Base-by-base conservation (phyloP, 1,140 invertebrate genomes). In the Drosophila teissieri region DNA sequence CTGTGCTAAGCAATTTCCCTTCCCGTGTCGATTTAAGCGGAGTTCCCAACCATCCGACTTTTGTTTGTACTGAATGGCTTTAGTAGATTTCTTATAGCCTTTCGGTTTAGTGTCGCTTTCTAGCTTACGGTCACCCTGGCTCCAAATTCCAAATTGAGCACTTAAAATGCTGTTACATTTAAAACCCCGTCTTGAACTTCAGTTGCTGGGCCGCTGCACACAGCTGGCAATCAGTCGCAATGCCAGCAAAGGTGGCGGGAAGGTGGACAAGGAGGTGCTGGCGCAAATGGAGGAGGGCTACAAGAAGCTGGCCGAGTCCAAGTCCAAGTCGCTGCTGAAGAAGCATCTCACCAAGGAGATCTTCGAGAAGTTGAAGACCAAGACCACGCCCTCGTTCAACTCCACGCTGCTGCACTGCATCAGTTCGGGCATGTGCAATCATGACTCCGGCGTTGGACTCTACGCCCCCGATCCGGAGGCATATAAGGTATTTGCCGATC, bases 381-480 rank as follows among this genome's bases (percentile, higher is more conserved):
- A 96, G 93, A 97, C 97, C 91, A 98, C 97, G 4, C 91, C 91
- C 51, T 95, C 94, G 39, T 97, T 97, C 79, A 96, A 96, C 17
- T 98, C 97, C 17, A 96, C 96, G 24, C 94, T 98, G 37, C 93
- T 98, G 70, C 97, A 98, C 93, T 96, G 96, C 80, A 96, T 98
- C 85, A 97, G 98, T 92, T 98, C 97, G 73, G 96, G 97, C 90
- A 90, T 97, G 81, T 96, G 97, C 92, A 97, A 98, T 92, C 94
- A 94, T 60, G 96, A 97, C 92, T 97, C 97, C 51, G 97, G 97
- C 68, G 96, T 98, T 53, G 98, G 98, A 91, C 97, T 99, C 92
- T 99, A 99, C 85, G 98, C 98, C 40, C 97, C 98, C 7, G 98
- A 99, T 93, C 96, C 97, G 56, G 97, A 99, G 91, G 93, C 97